phyloP scores from a whole-genome alignment of 2,113 vertebrate genomes.

The Brachypodius melanocephalos region DNA sequence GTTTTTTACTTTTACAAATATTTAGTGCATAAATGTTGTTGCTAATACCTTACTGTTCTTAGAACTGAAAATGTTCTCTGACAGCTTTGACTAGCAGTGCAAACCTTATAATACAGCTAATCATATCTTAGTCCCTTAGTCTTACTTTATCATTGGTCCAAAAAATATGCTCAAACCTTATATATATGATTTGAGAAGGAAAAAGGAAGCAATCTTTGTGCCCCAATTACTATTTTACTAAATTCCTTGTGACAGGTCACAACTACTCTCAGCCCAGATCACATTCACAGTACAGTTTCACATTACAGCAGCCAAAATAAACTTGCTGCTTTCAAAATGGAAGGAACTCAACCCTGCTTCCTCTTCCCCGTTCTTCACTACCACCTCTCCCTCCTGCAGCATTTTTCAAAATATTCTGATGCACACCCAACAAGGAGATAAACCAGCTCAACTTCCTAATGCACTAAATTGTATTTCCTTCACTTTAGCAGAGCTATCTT shows the following conservation, averaged over 20 bases:
- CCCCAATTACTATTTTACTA: not conserved
- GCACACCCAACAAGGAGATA: not conserved
- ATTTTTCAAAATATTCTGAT: not conserved
- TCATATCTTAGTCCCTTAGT: not conserved
- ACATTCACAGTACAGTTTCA: conserved; percentile 26
- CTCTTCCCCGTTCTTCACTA: not conserved
- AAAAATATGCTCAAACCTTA: not conserved
- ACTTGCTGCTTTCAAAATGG: conserved; percentile 54
- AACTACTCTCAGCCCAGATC: not conserved
- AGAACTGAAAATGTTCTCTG: not conserved
- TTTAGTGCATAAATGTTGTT: not conserved
- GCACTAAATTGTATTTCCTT: not conserved
- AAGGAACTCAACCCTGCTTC: conserved; percentile 35
- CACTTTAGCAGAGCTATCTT: not conserved
- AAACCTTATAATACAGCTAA: not conserved
- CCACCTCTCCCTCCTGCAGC: not conserved
- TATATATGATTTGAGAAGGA: not conserved
- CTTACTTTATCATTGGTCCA: not conserved
- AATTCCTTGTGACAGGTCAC: conserved; percentile 22
- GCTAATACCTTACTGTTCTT: not conserved
- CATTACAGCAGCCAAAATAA: conserved; percentile 57
- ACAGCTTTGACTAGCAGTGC: not conserved
- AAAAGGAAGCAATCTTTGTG: not conserved
- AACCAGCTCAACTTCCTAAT: not conserved
- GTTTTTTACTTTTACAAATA: not conserved